Evolutionary conservation across 2,888 invertebrate genomes (phyloP).

Genomic region (Acanthopleura granulata): DNA sequence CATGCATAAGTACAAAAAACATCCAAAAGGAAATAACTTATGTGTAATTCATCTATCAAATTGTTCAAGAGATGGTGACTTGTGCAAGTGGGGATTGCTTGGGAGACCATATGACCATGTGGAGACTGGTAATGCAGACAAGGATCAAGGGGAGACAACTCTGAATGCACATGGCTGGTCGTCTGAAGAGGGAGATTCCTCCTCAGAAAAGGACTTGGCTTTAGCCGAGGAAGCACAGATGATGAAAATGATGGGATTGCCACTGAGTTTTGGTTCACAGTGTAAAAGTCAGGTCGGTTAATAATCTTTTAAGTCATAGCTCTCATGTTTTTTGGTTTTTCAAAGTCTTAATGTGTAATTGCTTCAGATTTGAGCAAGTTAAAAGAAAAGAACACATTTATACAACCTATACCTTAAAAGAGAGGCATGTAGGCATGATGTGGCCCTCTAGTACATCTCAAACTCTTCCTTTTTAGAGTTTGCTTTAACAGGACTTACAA

Average conservation of each 20-base stretch:
- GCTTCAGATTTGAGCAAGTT: no score
- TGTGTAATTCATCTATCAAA: background rate
- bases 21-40: no score
- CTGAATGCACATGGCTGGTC: background rate
- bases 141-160: background rate
- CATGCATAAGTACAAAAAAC: no score
- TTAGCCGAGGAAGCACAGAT: constrained; percentile 26
- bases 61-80: background rate
- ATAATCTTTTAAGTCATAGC: no score
- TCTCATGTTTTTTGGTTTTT: no score
- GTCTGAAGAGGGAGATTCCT: background rate
- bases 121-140: background rate
- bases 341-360: no score
- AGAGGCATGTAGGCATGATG: no score
- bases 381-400: no score
- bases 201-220: background rate
- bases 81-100: background rate
- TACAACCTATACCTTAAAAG: no score
- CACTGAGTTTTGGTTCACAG: constrained; percentile 35
- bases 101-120: background rate
- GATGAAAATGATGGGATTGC: constrained; percentile 51
- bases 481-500: no score
- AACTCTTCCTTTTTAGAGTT: no score
- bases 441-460: no score
- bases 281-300: background rate